Evolutionary conservation across 2,888 invertebrate species (phyloP).

Genomic region (Cenopis cana): DNA sequence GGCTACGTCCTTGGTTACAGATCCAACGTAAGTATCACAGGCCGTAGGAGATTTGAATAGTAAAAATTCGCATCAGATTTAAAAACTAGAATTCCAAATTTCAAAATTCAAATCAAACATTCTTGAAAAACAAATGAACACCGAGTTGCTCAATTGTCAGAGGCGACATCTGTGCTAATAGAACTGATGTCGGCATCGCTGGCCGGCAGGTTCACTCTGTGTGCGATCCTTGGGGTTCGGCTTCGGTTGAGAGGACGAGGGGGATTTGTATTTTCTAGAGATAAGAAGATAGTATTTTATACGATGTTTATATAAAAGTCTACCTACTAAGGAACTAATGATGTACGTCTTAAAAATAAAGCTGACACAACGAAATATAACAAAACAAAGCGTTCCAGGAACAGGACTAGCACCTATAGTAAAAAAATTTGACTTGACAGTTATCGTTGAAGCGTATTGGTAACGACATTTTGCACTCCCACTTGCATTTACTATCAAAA

Average conservation of each 20-base stretch:
- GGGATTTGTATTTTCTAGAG: constrained; percentile 10
- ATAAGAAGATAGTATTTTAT: background rate
- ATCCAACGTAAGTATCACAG: background rate
- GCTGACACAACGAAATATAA: background rate
- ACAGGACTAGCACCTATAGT: background rate
- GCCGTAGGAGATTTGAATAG: background rate
- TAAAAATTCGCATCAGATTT: background rate
- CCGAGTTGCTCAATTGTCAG: constrained; percentile 56
- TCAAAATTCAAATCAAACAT: background rate
- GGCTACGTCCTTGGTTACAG: background rate
- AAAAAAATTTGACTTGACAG: background rate
- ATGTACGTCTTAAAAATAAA: background rate
- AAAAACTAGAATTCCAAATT: background rate
- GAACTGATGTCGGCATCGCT: constrained; percentile 76
- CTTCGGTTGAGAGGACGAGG: constrained; percentile 39
- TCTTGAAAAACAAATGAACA: background rate
- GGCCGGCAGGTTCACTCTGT: constrained; percentile 37
- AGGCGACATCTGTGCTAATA: constrained; percentile 68
- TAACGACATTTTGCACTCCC: too few relatives aligned
- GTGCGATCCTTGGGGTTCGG: constrained; percentile 29
- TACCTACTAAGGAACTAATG: background rate
- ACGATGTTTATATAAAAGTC: background rate
- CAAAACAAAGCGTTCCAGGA: background rate
- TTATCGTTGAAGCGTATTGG: background rate
- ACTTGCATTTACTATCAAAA: too few relatives aligned